Percentiles rank a stretch among this genome's conserved stretches.
phyloP scores from a whole-genome alignment of 2,797 vertebrate genomes.

The Sebastes hopkinsi region DNA sequence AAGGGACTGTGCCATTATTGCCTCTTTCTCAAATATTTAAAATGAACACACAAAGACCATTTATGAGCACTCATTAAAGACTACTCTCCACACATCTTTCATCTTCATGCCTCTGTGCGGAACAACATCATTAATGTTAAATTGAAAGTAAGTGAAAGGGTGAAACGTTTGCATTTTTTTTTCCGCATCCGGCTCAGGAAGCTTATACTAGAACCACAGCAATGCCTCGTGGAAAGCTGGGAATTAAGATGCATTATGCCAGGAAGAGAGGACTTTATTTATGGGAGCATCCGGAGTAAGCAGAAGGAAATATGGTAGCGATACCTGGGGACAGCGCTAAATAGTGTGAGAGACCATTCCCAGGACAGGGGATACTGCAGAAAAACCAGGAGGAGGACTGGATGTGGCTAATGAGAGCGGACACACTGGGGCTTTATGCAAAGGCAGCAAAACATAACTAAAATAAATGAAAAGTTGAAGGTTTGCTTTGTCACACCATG shows the following conservation, averaged over 20 bases:
- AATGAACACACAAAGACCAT: constrained; percentile 53
- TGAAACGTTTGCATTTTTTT: constrained; percentile 74
- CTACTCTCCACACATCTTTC: constrained; percentile 52
- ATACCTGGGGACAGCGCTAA: constrained; percentile 73
- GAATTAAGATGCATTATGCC: constrained; percentile 74
- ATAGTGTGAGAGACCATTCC: constrained; percentile 60
- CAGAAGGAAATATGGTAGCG: constrained; percentile 74
- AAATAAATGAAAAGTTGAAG: constrained; percentile 49
- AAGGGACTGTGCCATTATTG: constrained; percentile 2
- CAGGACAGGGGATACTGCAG: constrained; percentile 56
- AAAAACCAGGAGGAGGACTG: constrained; percentile 45
- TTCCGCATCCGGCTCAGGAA: constrained; percentile 72
- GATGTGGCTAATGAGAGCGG: constrained; percentile 62
- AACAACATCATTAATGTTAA: constrained; percentile 72
- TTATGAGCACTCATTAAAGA: constrained; percentile 62
- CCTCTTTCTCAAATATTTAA: constrained; percentile 34
- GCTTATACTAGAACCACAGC: constrained; percentile 45
- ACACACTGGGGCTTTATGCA: constrained; percentile 19
- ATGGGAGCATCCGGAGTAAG: constrained; percentile 75
- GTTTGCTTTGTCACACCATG: constrained; percentile 13
- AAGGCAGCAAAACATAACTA: constrained; percentile 43
- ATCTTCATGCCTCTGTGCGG: constrained; percentile 55
- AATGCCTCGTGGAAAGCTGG: constrained; percentile 74
- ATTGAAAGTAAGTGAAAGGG: constrained; percentile 55
- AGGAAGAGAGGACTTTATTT: constrained; percentile 80